Evolutionary conservation across 2,888 invertebrate species (phyloP), one percentile per base, ranked within the genome.

Genomic region (Pogonocherus hispidulus): DNA sequence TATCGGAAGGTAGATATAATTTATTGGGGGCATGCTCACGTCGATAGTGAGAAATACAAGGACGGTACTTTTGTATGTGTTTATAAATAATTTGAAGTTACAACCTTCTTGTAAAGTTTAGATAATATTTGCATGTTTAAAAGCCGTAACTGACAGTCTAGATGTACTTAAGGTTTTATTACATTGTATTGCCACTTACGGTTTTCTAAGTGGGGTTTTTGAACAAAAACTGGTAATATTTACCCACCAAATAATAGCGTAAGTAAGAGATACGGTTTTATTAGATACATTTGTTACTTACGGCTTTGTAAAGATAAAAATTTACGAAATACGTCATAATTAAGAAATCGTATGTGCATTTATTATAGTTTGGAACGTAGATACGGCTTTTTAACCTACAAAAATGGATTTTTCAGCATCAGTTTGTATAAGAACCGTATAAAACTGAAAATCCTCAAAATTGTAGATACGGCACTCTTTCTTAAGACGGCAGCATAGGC

Each of bases 21-120:
- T 63, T 35, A 54, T 75, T 70, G 3, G 73, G 73, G 22, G 73
- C 71, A 65, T 76, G 75, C 49, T 65, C 67, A 57, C 73, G 46
- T 37, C 75, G 56, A 52, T 76, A 71, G 57, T 75, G 75, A 1
- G 72, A 71, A 19, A 68, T 68, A 11, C 57, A 51, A 8, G 73
- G 71, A 49, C 59, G 47, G 37, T 70, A 74, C 8, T 46, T 54
- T 47, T 71, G 54, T 32, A 70, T 66, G 54, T 75, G 76, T 4
- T 23, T 6, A 23, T 23, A 23, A 23, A 23, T 23, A 23, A 23
- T 23, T 23, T 23, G 3, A 23, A 6, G 23, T 23, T 23, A 23
- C 23, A 23, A 23, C 23, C 6, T 23, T 23, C 23, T 23, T 23
- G 23, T 23, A 23, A 23, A 23, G 23, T 23, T 23, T 23, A 23